Base-by-base conservation (phyloP, 1,140 invertebrate species). In the Drosophila sulfurigaster region DNA sequence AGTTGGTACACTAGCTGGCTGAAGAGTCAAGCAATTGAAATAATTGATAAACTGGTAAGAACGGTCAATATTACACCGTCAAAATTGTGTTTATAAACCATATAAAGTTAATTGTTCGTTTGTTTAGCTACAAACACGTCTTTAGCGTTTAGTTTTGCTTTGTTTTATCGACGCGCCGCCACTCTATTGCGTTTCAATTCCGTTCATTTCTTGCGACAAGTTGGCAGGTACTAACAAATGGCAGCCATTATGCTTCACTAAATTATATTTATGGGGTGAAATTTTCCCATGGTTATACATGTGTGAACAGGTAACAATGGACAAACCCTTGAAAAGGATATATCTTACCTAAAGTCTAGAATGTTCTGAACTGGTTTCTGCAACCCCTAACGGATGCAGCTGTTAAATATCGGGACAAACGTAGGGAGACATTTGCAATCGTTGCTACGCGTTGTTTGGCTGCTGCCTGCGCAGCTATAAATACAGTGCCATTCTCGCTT, bases 381-480 rank as follows among this genome's bases (percentile, higher is more conserved):
- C 16, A 13, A 49, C 51, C 69, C 46, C 15, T 41, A 20, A 58
- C 0, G 5, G 11, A 0, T 16, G 43, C 48, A 69, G 54, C 60
- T 70, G 60, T n/a, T 28, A 6, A 4, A 38, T 76, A 72, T n/a
- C 4, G 10, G 5, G n/a, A 1, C 11, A n/a, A 54, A 60, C 0
- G 0, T 10, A 68, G 63, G 71, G 58, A 81, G 74, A 68, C 49
- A 59, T 25, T 43, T 32, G 1, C 6, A 32, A n/a, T 43, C 28
- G 64, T 45, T 20, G 72, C 51, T 70, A 75, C 78, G 20, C 20
- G 20, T 25, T 25, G 60, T 60, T 48, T 70, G 20, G 45, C 20
- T 20, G 56, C 70, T 66, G 70, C 68, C 25, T 41, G 20, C 58
- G 51, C 51, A 51, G 35, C 38, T 71, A 75, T 75, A 75, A 75